phyloP scores from a whole-genome alignment of 2,113 vertebrate genomes.

The Aleadryas rufinucha region DNA sequence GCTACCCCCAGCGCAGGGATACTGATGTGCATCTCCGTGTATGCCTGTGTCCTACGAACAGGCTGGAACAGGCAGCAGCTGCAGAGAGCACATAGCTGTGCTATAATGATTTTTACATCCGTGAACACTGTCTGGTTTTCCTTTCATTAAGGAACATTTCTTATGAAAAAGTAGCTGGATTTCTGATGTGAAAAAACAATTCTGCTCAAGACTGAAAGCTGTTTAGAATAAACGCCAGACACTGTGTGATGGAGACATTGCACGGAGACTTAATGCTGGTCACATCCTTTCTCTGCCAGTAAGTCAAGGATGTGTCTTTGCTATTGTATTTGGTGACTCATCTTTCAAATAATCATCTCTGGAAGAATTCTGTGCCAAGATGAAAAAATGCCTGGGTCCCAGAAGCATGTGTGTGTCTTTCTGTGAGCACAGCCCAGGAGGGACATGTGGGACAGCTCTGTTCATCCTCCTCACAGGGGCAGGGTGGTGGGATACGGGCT shows the following conservation, averaged over 20 bases:
- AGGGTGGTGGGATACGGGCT: accelerated
- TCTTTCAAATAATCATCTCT: conserved; percentile 59
- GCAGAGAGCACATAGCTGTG: background rate
- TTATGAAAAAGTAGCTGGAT: background rate
- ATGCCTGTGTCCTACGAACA: background rate
- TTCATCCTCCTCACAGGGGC: accelerated
- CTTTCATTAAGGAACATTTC: conserved; percentile 20
- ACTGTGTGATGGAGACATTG: conserved; percentile 52
- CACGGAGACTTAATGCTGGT: conserved; percentile 56
- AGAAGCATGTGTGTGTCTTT: background rate
- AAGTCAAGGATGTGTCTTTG: conserved; percentile 64
- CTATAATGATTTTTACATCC: background rate
- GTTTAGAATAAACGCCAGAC: conserved; percentile 54
- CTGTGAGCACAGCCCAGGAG: background rate
- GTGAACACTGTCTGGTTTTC: background rate
- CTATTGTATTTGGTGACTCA: conserved; percentile 66
- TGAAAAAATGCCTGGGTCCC: background rate
- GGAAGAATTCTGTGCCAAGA: conserved; percentile 42
- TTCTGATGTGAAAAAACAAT: conserved; percentile 28
- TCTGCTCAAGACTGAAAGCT: conserved; percentile 27
- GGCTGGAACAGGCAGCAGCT: background rate
- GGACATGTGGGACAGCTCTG: background rate
- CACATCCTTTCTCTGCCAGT: conserved; percentile 55
- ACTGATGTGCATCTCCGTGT: background rate
- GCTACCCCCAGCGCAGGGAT: background rate